phyloP scores from a whole-genome alignment of 2,888 invertebrate species.

The Lasioglossum marginatum region DNA sequence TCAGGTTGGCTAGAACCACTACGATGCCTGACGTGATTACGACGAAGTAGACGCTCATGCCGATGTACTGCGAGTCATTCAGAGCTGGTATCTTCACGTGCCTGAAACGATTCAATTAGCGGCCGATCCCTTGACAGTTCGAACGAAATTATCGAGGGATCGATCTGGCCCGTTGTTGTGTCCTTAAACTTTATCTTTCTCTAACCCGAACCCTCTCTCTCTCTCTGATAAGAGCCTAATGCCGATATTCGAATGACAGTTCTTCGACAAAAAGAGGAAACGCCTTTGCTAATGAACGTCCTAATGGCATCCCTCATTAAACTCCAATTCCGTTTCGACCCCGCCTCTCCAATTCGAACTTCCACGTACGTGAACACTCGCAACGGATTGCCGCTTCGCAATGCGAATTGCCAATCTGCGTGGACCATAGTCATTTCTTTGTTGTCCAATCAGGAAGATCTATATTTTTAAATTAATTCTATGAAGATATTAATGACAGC shows the following conservation, averaged over 20 bases:
- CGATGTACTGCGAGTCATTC: slow-evolving; percentile 97
- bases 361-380: slow-evolving; percentile 12
- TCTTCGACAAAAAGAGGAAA: slow-evolving; percentile 26
- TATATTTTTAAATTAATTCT: not conserved
- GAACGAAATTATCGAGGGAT: slow-evolving; percentile 4
- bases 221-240: not conserved
- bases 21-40: slow-evolving; percentile 95
- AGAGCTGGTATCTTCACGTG: slow-evolving; percentile 96
- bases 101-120: slow-evolving; percentile 80
- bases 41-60: slow-evolving; percentile 96
- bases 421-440: not conserved
- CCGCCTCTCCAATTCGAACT: slow-evolving; percentile 27
- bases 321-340: slow-evolving; percentile 35
- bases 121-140: not conserved
- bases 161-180: slow-evolving; percentile 8
- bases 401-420: not conserved
- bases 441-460: not conserved
- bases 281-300: slow-evolving; percentile 50
- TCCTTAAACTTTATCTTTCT: slow-evolving; percentile 13
- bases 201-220: not conserved
- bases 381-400: slow-evolving; percentile 12
- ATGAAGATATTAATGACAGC: too few species aligned
- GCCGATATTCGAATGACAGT: slow-evolving; percentile 19
- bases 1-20: slow-evolving; percentile 94
- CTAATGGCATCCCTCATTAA: slow-evolving; percentile 54